These are phyloP conservation scores for Microplitis mediator DNA, from an alignment of 1,140 invertebrate genomes.

Conservation along the genomic window DNA sequence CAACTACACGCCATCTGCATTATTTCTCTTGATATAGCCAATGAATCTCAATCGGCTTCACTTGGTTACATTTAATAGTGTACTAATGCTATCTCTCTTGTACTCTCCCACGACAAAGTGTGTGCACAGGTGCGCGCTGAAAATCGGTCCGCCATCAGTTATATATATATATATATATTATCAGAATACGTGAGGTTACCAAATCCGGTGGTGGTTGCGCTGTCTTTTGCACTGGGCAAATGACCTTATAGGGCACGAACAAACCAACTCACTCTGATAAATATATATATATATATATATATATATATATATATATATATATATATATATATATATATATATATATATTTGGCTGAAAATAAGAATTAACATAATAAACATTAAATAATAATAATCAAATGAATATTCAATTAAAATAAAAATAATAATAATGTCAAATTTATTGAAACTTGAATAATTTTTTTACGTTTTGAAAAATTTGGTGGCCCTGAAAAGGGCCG, in stretches of 20 bases:
- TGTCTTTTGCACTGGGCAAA: conserved; percentile 38
- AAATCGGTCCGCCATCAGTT: neutral
- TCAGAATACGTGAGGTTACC: neutral
- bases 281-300: neutral
- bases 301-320: neutral
- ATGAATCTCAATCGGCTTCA: no score
- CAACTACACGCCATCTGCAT: neutral
- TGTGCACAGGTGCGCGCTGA: neutral
- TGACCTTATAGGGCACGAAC: conserved; percentile 42
- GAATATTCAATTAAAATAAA: no score
- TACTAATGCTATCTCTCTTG: no score
- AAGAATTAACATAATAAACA: no score
- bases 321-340: neutral
- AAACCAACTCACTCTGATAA: conserved; percentile 21
- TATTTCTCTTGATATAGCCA: neutral
- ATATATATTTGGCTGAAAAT: no score
- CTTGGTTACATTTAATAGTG: no score
- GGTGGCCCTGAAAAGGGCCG: no score
- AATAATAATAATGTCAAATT: no score
- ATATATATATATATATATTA: no score
- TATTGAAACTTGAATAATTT: no score
- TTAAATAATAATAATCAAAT: no score
- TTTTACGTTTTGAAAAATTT: no score
- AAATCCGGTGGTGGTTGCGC: conserved; percentile 34
- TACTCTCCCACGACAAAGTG: neutral